A percentile compares a stretch with the other conserved stretches of the same genome.
These are phyloP conservation scores for Tachysurus vachellii DNA, from an alignment of 2,113 vertebrate genomes.

Conservation along the genomic window DNA sequence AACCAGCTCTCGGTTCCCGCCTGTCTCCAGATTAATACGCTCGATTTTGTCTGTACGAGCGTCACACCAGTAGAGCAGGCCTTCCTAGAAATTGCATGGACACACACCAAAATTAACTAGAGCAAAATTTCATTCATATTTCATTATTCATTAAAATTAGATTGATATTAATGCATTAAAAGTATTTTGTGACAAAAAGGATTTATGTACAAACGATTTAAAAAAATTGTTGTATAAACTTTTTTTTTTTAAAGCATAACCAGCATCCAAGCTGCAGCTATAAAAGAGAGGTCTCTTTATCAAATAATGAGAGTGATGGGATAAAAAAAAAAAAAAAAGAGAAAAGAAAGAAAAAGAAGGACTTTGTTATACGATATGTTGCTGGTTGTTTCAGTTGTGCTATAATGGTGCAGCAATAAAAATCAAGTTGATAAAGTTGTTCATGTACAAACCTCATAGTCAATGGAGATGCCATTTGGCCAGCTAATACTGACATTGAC, in stretches of 20 bases:
- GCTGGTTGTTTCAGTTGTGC: neutral
- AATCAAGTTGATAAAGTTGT: conserved; percentile 1
- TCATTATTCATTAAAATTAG: too few species aligned
- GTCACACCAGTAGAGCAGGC: conserved; percentile 94
- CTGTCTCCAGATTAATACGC: conserved; percentile 90
- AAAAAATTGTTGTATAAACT: neutral
- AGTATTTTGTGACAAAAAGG: neutral
- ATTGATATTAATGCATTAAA: neutral
- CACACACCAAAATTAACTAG: neutral
- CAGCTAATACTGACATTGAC: conserved; percentile 95
- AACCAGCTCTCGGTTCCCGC: conserved; percentile 88
- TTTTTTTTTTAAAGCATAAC: neutral
- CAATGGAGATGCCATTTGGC: conserved; percentile 94
- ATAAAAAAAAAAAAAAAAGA: neutral
- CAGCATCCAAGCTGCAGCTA: neutral
- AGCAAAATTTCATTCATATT: neutral
- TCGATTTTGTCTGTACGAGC: conserved; percentile 95
- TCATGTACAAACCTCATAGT: conserved; percentile 82
- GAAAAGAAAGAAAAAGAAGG: neutral
- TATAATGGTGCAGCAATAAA: neutral
- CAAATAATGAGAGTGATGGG: neutral
- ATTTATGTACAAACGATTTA: neutral
- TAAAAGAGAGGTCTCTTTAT: neutral
- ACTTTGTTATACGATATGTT: neutral
- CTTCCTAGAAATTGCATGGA: conserved; percentile 71